phyloP scores from a whole-genome alignment of 2,888 invertebrate species.

The Patella caerulea region DNA sequence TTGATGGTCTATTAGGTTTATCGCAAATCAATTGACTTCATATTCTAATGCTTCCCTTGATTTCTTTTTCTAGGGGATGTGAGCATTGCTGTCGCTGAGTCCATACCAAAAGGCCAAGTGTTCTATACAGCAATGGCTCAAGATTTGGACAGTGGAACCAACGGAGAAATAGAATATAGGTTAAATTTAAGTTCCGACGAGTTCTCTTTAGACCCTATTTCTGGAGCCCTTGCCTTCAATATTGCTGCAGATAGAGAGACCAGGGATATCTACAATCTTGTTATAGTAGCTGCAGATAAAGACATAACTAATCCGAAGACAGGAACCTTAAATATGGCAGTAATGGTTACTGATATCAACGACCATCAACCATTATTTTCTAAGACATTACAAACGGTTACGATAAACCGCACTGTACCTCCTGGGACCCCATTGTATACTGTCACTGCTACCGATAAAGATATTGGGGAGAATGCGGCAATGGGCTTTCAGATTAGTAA shows the following conservation, averaged over 20 bases:
- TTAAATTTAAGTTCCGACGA: slow-evolving; percentile 42
- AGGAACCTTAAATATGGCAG: slow-evolving; percentile 40
- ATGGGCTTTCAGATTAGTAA: slow-evolving; percentile 44
- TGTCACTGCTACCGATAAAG: slow-evolving; percentile 46
- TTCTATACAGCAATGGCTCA: slow-evolving; percentile 85
- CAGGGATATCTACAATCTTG: slow-evolving; percentile 38
- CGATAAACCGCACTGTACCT: slow-evolving; percentile 39
- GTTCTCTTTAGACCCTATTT: slow-evolving; percentile 33
- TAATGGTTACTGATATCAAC: slow-evolving; percentile 45
- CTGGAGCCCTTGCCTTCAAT: slow-evolving; percentile 34
- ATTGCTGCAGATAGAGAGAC: slow-evolving; percentile 41
- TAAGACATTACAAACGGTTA: slow-evolving; percentile 31
- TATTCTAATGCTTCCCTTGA: too few species aligned
- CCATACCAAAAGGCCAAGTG: background rate
- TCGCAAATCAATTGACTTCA: too few species aligned
- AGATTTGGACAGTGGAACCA: slow-evolving; percentile 88
- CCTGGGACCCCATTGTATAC: slow-evolving; percentile 41
- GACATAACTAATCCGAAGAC: slow-evolving; percentile 35
- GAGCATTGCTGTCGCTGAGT: background rate
- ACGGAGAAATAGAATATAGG: slow-evolving; percentile 86
- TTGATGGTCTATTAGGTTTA: too few species aligned
- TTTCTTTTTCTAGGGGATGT: background rate
- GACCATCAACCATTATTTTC: slow-evolving; percentile 45
- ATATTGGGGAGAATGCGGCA: slow-evolving; percentile 42
- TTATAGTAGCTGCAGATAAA: slow-evolving; percentile 43